These are phyloP conservation scores for Acanthosoma haemorrhoidale DNA, from an alignment of 2,888 invertebrate genomes.

Conservation along the genomic window DNA sequence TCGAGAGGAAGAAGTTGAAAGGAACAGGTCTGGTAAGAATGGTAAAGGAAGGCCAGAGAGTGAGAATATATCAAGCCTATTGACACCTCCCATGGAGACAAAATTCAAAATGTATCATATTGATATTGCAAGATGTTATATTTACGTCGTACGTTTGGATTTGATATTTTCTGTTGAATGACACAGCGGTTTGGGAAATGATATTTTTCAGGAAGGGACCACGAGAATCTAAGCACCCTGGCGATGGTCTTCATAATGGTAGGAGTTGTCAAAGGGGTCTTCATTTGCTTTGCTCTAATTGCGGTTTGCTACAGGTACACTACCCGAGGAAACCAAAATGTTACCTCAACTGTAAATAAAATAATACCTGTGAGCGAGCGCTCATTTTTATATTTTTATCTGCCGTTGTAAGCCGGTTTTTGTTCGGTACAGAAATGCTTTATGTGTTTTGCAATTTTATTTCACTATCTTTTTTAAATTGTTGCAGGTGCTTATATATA, in stretches of 20 bases:
- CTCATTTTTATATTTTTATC: slow-evolving; percentile 20
- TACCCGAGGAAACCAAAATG: slow-evolving; percentile 20
- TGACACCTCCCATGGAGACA: too few species aligned
- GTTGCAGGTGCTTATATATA: background rate
- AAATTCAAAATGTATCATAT: background rate
- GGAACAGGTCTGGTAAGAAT: too few species aligned
- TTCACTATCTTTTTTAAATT: background rate
- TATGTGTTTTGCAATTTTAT: slow-evolving; percentile 16
- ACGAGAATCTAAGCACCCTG: slow-evolving; percentile 78
- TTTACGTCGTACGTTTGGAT: background rate
- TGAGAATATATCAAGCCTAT: too few species aligned
- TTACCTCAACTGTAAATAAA: slow-evolving; percentile 27
- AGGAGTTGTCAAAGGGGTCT: slow-evolving; percentile 86
- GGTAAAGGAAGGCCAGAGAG: too few species aligned
- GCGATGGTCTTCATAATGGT: slow-evolving; percentile 89
- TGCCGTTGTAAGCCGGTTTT: slow-evolving; percentile 22
- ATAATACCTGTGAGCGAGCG: slow-evolving; percentile 21
- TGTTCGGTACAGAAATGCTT: slow-evolving; percentile 20
- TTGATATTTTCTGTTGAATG: background rate
- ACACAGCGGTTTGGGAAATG: slow-evolving; percentile 29
- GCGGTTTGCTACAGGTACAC: slow-evolving; percentile 92
- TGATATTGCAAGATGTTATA: background rate
- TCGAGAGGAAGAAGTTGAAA: too few species aligned
- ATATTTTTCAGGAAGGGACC: slow-evolving; percentile 40
- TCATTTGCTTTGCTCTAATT: slow-evolving; percentile 91